Evolutionary conservation across 2,888 invertebrate species (phyloP), one percentile per base, ranked within the genome.

Genomic region (Schrankia costaestrigalis): DNA sequence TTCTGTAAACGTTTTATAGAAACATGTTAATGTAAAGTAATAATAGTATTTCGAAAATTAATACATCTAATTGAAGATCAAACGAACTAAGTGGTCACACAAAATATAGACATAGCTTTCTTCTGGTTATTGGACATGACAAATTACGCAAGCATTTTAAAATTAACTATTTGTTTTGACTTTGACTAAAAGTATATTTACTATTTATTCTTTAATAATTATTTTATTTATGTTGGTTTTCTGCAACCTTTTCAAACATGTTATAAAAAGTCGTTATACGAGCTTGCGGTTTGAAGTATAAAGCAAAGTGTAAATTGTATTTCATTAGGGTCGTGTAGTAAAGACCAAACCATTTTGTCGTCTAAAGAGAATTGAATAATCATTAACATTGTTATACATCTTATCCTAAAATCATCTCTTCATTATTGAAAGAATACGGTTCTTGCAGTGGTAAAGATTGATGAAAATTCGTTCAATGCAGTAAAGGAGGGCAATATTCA

Each of bases 101-200:
- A 45, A 62, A 48, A 53, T 55, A 55, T 53, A 52, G 47, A 38
- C 48, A 51, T 35, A 50, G 31, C 41, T 35, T 32, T 37, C 38
- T 36, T 44, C 43, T 45, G 42, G 46, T 61, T 49, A 53, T 64
- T 55, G 56, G 18, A 42, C 32, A 46, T 61, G 69, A 70, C 67
- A 70, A 70, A 70, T 70, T 67, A 51, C 49, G 44, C 43, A 46
- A 54, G 56, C 51, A 53, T 53, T 56, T 52, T 54, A 52, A 43
- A 56, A 47, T 51, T 47, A 31, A 53, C 50, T 53, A 42, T 49
- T 55, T 70, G 67, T 70, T 70, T 61, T 70, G 69, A 70, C 69
- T 52, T 62, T 46, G 19, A 32, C 37, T 42, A 47, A 52, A 55
- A 65, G 62, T 66, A 63, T 68, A 52, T 57, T 39, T 39, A 58